Conservation (phyloP, 2,888 invertebrate species). For the Theretra japonica region DNA sequence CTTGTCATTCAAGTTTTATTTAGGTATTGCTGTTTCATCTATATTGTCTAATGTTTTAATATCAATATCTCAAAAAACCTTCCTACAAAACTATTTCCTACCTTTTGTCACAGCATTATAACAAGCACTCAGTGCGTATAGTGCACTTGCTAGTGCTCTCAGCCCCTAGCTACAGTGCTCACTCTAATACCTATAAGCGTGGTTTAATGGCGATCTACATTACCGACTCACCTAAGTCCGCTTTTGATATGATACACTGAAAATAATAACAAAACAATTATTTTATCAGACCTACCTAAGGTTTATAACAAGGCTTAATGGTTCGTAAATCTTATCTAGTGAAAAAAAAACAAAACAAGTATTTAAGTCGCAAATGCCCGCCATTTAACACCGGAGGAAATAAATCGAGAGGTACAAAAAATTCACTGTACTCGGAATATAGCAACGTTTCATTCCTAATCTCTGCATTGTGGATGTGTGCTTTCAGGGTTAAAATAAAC, state of each 20-base stretch:
- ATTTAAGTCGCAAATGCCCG: neutral
- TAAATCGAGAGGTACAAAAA: slow-evolving; percentile 1
- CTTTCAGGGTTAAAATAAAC: neutral
- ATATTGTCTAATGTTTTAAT: neutral
- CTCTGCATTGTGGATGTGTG: neutral
- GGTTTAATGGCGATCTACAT: slow-evolving; percentile 52
- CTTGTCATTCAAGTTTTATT: too few species aligned
- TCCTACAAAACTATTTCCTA: neutral
- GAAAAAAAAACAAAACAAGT: neutral
- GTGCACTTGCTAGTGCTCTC: slow-evolving; percentile 16
- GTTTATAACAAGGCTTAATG: neutral
- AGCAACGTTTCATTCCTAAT: neutral
- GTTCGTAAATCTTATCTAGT: too few species aligned
- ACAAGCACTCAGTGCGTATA: neutral
- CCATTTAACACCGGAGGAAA: neutral
- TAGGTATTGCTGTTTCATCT: neutral
- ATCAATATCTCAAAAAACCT: neutral
- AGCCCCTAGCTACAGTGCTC: slow-evolving; percentile 7
- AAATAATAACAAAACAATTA: slow-evolving; percentile 68
- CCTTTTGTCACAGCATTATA: neutral
- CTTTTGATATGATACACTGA: slow-evolving; percentile 81
- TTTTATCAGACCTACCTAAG: slow-evolving; percentile 33
- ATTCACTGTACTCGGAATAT: neutral
- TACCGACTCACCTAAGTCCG: slow-evolving; percentile 75
- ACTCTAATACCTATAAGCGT: slow-evolving; percentile 47